Conservation (phyloP, 1,140 invertebrate genomes). For the Ceratosolen solmsi region DNA sequence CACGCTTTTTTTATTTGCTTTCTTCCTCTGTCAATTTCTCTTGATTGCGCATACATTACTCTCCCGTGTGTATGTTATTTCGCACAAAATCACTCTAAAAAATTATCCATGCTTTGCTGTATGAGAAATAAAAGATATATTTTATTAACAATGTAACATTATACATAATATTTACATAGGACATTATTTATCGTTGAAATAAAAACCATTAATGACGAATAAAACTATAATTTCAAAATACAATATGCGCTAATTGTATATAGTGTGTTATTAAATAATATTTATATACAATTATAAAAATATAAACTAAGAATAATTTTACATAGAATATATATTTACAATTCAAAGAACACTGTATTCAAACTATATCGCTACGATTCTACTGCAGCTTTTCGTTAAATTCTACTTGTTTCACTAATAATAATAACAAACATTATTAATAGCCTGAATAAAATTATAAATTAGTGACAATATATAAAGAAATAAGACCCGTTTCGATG, state of each 20-base stretch:
- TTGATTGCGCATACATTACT: conserved; percentile 32
- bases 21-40: background rate
- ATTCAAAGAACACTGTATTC: background rate
- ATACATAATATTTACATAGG: background rate
- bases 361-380: background rate
- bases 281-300: background rate
- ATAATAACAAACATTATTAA: background rate
- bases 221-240: background rate
- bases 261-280: too few relatives aligned
- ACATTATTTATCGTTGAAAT: background rate
- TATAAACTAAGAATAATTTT: background rate
- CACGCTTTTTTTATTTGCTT: background rate
- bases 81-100: background rate
- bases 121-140: background rate
- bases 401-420: background rate
- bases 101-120: background rate
- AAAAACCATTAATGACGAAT: background rate
- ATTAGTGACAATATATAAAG: background rate
- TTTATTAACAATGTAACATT: background rate
- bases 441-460: background rate
- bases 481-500: background rate
- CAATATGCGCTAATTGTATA: background rate
- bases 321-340: background rate
- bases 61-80: background rate
- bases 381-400: background rate